Evolutionary conservation across 2,797 vertebrate genomes (phyloP), one percentile per base, ranked within the genome.

Genomic region (Argyrosomus regius): DNA sequence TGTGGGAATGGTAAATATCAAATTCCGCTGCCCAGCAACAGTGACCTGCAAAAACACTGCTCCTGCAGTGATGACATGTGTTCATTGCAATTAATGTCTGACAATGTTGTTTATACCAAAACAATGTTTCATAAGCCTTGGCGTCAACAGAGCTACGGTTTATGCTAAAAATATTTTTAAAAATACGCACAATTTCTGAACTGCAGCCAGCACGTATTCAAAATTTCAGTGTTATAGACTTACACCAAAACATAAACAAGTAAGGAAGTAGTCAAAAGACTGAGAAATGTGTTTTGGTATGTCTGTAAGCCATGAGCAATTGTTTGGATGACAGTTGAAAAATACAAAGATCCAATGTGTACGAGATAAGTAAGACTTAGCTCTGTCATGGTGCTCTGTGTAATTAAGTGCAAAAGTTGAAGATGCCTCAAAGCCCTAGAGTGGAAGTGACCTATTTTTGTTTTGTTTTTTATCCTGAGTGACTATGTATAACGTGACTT

Each of bases 361-460:
- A 46, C 9, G n/a, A 67, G 43, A 77, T 77, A 79, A 79, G 63
- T 4, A 39, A 65, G 54, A 70, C 53, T 77, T 75, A 41, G 46
- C 61, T 75, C 24, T 65, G 77, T 72, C 70, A 79, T 68, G 79
- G 70, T 50, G 26, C 39, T 82, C 75, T 64, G 70, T 59, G 64
- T 76, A 80, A 79, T 71, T 70, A 74, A 67, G 72, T 65, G 74
- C 70, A 81, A 76, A 78, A 84, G 83, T 83, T 80, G 71, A 87
- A 75, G 69, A 85, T 77, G 87, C 83, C 71, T 82, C 50, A 58
- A 63, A 89, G 84, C 79, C 61, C 68, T 48, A 7, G 58, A 81
- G 70, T 68, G 46, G n/a, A 84, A 80, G 77, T 85, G 86, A 90
- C 86, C 89, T 86, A 90, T 90, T 89, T 92, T 68, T 48, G 24